These are phyloP conservation scores for Pica pica DNA, from an alignment of 2,113 vertebrate species.

Conservation along the genomic window DNA sequence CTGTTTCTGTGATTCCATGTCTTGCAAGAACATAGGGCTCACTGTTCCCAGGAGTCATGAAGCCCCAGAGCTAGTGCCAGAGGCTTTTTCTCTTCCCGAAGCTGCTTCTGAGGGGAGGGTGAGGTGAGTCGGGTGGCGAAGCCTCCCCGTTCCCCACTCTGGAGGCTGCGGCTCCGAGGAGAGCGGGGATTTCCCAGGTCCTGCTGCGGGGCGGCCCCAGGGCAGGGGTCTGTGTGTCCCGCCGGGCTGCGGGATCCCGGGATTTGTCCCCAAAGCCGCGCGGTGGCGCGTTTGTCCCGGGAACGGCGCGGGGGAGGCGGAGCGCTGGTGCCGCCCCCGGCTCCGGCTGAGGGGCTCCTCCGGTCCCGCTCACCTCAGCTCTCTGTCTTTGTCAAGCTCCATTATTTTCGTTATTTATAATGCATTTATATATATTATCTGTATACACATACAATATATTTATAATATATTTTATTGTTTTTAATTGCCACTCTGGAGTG, in stretches of 20 bases:
- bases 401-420: rapidly evolving
- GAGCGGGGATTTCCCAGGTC: neutral
- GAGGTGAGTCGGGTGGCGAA: neutral
- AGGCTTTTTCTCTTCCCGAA: no score
- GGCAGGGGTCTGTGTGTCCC: neutral
- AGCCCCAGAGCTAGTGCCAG: neutral
- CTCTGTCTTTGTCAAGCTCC: rapidly evolving
- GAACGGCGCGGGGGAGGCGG: neutral
- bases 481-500: neutral
- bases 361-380: rapidly evolving
- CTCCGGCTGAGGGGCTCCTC: neutral
- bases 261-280: neutral
- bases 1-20: neutral
- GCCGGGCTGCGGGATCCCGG: neutral
- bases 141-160: rapidly evolving
- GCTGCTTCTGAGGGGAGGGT: neutral
- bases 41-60: rapidly evolving
- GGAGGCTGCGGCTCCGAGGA: neutral
- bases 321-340: neutral
- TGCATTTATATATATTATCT: rapidly evolving
- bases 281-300: neutral
- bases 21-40: neutral
- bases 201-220: no score
- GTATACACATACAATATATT: no score
- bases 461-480: neutral